These are phyloP conservation scores for Hafferia zeledoni DNA, from an alignment of 2,797 vertebrate species.

Conservation along the genomic window DNA sequence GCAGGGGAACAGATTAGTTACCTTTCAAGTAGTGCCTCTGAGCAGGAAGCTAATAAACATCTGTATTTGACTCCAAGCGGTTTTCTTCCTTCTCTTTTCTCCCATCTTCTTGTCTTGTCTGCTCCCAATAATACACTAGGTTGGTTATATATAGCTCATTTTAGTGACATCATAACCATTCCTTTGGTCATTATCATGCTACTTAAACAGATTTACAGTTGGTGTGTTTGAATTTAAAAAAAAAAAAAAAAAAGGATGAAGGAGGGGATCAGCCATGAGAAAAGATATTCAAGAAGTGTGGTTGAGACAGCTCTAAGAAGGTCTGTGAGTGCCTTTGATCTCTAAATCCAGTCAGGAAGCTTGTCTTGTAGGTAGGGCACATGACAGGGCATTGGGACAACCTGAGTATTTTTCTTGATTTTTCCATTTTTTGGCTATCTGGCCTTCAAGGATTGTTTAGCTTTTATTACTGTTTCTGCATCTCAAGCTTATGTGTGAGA, in stretches of 20 bases:
- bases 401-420: background rate
- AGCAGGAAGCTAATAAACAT: slow-evolving; percentile 30
- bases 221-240: slow-evolving; percentile 10
- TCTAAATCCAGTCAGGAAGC: background rate
- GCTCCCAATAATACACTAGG: slow-evolving; percentile 26
- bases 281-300: background rate
- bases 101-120: slow-evolving; percentile 35
- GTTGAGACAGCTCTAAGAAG: background rate
- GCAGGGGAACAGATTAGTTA: background rate
- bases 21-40: background rate
- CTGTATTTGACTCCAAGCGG: slow-evolving; percentile 27
- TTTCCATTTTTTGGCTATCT: background rate
- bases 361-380: background rate
- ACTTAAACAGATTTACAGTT: slow-evolving; percentile 55
- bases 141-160: slow-evolving; percentile 55
- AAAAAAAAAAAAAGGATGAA: background rate
- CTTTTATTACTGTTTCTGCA: background rate
- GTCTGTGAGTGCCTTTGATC: background rate
- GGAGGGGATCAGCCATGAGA: background rate
- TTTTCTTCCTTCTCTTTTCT: background rate
- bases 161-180: slow-evolving; percentile 65
- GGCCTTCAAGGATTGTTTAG: background rate
- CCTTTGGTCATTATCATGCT: slow-evolving; percentile 44
- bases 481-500: background rate
- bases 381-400: background rate